Conservation (phyloP, 2,888 invertebrate genomes). For the Tipula confusa region DNA sequence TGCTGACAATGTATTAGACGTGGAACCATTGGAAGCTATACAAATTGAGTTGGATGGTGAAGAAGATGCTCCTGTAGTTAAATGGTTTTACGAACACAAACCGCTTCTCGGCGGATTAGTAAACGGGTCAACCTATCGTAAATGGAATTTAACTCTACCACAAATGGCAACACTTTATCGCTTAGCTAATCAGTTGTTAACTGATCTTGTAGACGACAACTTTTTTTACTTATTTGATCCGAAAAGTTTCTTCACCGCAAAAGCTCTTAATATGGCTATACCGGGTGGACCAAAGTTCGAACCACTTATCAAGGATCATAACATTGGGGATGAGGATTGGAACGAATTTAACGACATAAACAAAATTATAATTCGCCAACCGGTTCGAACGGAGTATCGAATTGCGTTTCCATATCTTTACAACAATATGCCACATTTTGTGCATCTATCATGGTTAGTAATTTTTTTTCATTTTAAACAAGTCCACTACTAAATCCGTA, state of each 20-base stretch:
- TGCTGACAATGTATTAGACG: slow-evolving; percentile 98
- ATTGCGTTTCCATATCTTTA: slow-evolving; percentile 99
- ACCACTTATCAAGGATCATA: slow-evolving; percentile 96
- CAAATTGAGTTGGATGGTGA: slow-evolving; percentile 96
- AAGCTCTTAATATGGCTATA: slow-evolving; percentile 98
- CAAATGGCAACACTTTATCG: slow-evolving; percentile 98
- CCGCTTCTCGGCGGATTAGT: slow-evolving; percentile 88
- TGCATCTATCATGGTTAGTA: slow-evolving; percentile 94
- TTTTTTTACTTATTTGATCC: slow-evolving; percentile 99
- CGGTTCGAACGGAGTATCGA: slow-evolving; percentile 96
- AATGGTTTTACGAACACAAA: slow-evolving; percentile 99
- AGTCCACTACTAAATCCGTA: background rate
- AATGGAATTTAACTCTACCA: slow-evolving; percentile 93
- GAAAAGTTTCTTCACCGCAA: slow-evolving; percentile 99
- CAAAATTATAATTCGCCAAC: slow-evolving; percentile 98
- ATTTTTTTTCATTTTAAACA: too few relatives aligned
- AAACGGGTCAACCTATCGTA: slow-evolving; percentile 95
- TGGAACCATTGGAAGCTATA: slow-evolving; percentile 97
- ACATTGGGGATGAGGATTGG: slow-evolving; percentile 99
- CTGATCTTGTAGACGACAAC: slow-evolving; percentile 96
- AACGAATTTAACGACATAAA: slow-evolving; percentile 99
- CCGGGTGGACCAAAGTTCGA: slow-evolving; percentile 99
- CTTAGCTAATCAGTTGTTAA: slow-evolving; percentile 93
- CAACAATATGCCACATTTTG: slow-evolving; percentile 98
- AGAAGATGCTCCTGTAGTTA: slow-evolving; percentile 84